These are phyloP conservation scores for Plebejus argus DNA, from an alignment of 2,888 invertebrate species.

Conservation along the genomic window DNA sequence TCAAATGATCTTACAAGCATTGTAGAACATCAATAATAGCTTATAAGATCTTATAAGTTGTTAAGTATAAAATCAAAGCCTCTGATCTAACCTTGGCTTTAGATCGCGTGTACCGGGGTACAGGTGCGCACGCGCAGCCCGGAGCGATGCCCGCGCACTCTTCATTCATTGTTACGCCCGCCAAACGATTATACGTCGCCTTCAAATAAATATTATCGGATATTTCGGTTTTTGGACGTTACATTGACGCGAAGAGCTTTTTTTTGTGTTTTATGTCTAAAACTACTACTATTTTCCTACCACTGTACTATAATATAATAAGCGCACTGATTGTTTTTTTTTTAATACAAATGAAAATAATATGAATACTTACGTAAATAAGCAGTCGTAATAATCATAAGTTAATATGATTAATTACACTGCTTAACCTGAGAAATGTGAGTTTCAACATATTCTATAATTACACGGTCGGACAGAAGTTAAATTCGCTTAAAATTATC, in stretches of 20 bases:
- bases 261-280: no score
- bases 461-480: not conserved
- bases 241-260: not conserved
- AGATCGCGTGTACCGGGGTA: constrained; percentile 70
- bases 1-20: not conserved
- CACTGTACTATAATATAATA: no score
- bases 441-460: not conserved
- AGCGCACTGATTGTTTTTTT: no score
- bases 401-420: not conserved
- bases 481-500: not conserved
- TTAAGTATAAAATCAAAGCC: constrained; percentile 8
- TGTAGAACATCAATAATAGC: not conserved
- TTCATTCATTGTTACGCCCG: constrained; percentile 71
- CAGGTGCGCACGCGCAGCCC: constrained; percentile 67
- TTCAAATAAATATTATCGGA: constrained; percentile 13
- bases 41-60: not conserved
- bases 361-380: not conserved
- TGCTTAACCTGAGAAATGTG: not conserved
- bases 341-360: no score
- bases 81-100: constrained; percentile 48
- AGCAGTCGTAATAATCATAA: not conserved
- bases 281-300: no score
- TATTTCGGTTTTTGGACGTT: not conserved
- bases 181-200: not conserved
- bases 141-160: constrained; percentile 68